Base-by-base conservation (phyloP, 2,888 invertebrate species). In the Amblyjoppa fuscipennis region DNA sequence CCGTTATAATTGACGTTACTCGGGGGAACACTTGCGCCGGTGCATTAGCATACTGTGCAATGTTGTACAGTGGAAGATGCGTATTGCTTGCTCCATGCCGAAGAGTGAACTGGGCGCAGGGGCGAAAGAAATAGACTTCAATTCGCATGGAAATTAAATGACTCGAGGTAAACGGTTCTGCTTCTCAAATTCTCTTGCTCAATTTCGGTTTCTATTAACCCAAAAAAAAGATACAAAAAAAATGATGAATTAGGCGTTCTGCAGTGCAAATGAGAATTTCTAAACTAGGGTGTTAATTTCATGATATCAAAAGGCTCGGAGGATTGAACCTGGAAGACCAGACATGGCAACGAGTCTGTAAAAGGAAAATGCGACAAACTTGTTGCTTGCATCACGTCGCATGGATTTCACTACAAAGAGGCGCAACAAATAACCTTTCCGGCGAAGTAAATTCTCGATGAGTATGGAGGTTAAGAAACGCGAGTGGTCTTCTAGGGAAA, bases 1-100 rank as follows among this genome's bases (percentile, higher is more conserved):
- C 56, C 49, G 74, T 80, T 75, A 77, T 87, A 84, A 87, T 87
- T 84, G 87, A 84, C 84, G 84, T 71, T 73, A 71, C 86, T 76
- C 79, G 81, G 66, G 80, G 80, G 84, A 87, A 84, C 81, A 76
- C 66, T 86, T 56, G 82, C 75, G 71, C 73, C 76, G 49, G 68
- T 69, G 80, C 53, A 84, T 86, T 84, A 82, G 81, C 84, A 86
- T 84, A 84, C 31, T 68, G 64, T 56, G 38, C n/a, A 77, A 73
- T 64, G 68, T 71, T 53, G 53, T 64, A 66, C 69, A 53, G 71
- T 49, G 71, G 45, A 76, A 80, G 75, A 20, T 69, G 76, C 41
- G 51, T 45, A 59, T 56, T 31, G 70, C 69, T 11, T 45, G 59
- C 56, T 51, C 75, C 51, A 56, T 45, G 53, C 25, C 20, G 75